Percentiles rank a stretch among this genome's conserved stretches.
Evolutionary conservation across 2,113 vertebrate species (phyloP).

Genomic region (Sinocyclocheilus rhinocerous): DNA sequence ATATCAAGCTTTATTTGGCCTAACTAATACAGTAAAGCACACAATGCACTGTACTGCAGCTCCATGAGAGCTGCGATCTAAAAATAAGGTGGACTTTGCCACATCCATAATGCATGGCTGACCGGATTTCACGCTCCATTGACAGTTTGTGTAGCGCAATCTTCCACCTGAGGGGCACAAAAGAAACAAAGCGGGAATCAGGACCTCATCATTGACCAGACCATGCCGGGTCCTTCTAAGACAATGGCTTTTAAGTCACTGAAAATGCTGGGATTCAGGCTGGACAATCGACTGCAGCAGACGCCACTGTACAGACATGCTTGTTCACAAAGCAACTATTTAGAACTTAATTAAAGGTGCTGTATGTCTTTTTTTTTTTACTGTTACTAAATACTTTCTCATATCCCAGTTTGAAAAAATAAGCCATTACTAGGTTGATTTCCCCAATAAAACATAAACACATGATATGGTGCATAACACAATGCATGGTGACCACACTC

Average conservation of each 20-base stretch:
- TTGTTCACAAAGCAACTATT: not conserved
- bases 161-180: constrained; percentile 40
- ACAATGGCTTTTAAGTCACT: not conserved
- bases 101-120: constrained; percentile 37
- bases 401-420: not conserved
- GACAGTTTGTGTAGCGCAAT: constrained; percentile 45
- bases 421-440: not conserved
- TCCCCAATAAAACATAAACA: not conserved
- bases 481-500: no score
- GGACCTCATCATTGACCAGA: constrained; percentile 33
- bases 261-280: not conserved
- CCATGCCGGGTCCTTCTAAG: constrained; percentile 13
- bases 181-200: constrained; percentile 41
- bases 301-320: not conserved
- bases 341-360: not conserved
- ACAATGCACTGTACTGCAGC: constrained; percentile 1
- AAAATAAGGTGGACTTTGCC: constrained; percentile 49
- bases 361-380: not conserved
- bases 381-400: no score
- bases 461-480: no score
- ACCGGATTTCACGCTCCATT: constrained; percentile 44
- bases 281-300: not conserved
- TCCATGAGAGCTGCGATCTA: constrained; percentile 22
- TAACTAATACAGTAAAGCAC: constrained; percentile 7
- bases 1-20: not conserved